These are phyloP conservation scores for Hapalemur alaotrensis DNA, from an alignment of 2,797 vertebrate species.

Conservation along the genomic window DNA sequence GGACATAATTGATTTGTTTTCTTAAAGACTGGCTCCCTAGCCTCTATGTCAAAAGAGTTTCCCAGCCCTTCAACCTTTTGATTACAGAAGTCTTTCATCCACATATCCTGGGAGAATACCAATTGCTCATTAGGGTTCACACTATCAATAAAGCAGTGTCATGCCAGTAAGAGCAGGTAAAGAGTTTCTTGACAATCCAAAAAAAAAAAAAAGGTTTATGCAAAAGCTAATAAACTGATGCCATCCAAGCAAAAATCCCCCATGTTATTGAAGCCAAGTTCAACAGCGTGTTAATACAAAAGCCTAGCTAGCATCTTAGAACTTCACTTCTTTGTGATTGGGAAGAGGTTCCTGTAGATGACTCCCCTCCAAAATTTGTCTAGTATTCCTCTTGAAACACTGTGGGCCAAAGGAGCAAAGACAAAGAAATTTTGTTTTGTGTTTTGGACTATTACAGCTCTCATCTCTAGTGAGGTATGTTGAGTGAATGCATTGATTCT, in stretches of 20 bases:
- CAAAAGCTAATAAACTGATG: neutral
- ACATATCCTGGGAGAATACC: neutral
- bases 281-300: neutral
- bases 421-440: neutral
- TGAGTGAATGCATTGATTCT: neutral
- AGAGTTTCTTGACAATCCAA: neutral
- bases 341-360: neutral
- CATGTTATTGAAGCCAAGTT: neutral
- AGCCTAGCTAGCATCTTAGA: neutral
- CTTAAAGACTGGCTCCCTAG: neutral
- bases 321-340: neutral
- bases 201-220: neutral
- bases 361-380: neutral
- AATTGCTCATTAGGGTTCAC: neutral
- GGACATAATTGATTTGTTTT: conserved; percentile 1
- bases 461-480: neutral
- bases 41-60: neutral
- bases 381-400: neutral
- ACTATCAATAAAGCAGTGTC: neutral
- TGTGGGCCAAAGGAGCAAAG: neutral
- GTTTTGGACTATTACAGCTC: neutral
- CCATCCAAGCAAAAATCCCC: neutral
- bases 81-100: conserved; percentile 22
- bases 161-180: neutral
- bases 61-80: conserved; percentile 45